Base-by-base conservation (phyloP, 2,797 vertebrate genomes). In the Sorex maritimensis region DNA sequence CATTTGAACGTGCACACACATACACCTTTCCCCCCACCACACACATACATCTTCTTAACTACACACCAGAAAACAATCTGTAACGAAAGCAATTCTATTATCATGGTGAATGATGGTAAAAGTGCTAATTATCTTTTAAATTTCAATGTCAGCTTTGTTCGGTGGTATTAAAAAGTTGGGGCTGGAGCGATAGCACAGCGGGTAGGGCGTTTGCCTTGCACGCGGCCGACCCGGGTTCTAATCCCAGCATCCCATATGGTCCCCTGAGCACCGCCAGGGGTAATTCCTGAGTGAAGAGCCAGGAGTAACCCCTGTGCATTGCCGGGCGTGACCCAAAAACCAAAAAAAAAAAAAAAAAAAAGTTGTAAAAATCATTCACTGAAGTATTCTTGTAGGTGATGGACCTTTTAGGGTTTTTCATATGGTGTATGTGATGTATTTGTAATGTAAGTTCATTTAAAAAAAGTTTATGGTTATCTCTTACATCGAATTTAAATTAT, bases 401-500 rank as follows among this genome's bases (percentile, higher is more conserved):
- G 15, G 30, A 7, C 30, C 4, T 91, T 93, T 69, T 79, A 75
- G 44, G 14, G 78, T 83, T 94, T 93, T 44, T 30, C 77, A 77
- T 49, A 68, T 55, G 67, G 12, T 92, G 12, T 88, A 14, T 30
- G 6, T 26, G 2, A 5, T 86, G 8, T 90, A 11, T 85, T 77
- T 84, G 63, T 55, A 73, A 26, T 79, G 17, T 86, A 65, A 78
- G 8, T 71, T 21, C 44, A 14, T 46, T 90, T 88, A 21, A 21
- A 61, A 61, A 61, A 19, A 61, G 2, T 71, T 24, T 24, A 73
- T 68, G 41, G 38, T 89, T 73, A 72, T 52, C 0, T 84, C 49
- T 85, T 89, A 81, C 78, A 1, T 82, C 73, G 77, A 90, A 49
- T 95, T 94, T 74, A 28, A 81, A 68, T 78, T 85, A 63, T 13